Evolutionary conservation across 2,888 invertebrate species (phyloP).

Genomic region (Eristalis arbustorum): DNA sequence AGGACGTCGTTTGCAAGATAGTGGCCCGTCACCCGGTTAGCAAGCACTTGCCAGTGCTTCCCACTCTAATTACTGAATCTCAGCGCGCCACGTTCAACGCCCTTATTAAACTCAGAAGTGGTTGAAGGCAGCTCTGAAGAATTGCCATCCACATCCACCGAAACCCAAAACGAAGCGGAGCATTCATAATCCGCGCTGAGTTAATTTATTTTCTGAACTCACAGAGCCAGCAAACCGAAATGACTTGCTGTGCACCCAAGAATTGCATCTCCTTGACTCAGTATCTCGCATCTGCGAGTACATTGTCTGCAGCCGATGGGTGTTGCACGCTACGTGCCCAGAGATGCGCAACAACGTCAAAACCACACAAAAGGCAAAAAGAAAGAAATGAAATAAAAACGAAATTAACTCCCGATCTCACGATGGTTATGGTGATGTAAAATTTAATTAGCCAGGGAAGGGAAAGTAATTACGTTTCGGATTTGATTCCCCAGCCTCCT

Average conservation of each 20-base stretch:
- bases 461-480: conserved; percentile 61
- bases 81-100: not conserved
- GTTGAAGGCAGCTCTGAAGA: not conserved
- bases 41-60: not conserved
- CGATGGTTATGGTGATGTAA: conserved; percentile 61
- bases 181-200: not conserved
- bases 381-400: not conserved
- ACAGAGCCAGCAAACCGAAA: not conserved
- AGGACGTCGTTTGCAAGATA: not conserved
- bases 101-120: not conserved
- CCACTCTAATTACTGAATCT: not conserved
- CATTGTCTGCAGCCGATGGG: conserved; percentile 53
- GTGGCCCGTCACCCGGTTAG: not conserved
- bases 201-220: not conserved
- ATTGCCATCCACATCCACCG: too few species aligned
- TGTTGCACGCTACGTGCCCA: conserved; percentile 54
- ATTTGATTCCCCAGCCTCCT: conserved; percentile 5
- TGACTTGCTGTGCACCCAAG: not conserved
- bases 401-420: conserved; percentile 44
- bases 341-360: conserved; percentile 27
- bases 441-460: conserved; percentile 66
- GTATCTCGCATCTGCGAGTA: conserved; percentile 24
- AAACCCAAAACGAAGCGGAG: not conserved
- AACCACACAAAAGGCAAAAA: not conserved
- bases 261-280: conserved; percentile 23